phyloP scores from a whole-genome alignment of 2,888 invertebrate species.

The Cistogaster globosa region DNA sequence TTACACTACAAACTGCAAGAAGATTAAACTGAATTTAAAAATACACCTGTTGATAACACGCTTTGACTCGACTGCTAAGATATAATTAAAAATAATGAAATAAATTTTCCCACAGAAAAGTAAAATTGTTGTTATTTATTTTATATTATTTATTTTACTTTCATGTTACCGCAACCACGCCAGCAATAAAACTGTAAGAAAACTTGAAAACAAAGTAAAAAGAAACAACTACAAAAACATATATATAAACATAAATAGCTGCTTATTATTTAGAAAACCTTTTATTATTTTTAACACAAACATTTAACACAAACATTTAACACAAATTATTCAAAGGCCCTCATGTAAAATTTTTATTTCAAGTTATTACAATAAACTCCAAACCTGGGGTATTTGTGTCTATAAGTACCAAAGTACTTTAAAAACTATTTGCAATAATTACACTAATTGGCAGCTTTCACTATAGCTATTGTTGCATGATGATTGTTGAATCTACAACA shows the following conservation, averaged over 20 bases:
- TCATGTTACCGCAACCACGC: too few species aligned
- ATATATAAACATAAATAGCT: not conserved
- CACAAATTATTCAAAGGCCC: conserved; percentile 8
- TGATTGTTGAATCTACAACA: conserved; percentile 9
- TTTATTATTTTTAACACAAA: conserved; percentile 6
- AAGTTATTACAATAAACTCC: conserved; percentile 30
- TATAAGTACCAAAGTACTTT: not conserved
- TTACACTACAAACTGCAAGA: too few species aligned
- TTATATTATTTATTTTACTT: too few species aligned
- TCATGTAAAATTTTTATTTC: conserved; percentile 26
- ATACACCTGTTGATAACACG: too few species aligned
- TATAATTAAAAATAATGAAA: too few species aligned
- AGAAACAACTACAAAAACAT: too few species aligned
- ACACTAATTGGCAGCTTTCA: conserved; percentile 24
- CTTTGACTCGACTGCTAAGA: too few species aligned
- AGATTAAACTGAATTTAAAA: too few species aligned
- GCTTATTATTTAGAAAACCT: conserved; percentile 7
- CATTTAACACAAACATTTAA: not conserved
- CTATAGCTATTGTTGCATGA: not conserved
- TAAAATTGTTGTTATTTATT: too few species aligned
- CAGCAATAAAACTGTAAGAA: too few species aligned
- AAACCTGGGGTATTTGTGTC: not conserved
- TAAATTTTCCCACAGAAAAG: too few species aligned
- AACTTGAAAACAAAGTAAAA: too few species aligned
- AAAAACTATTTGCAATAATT: conserved; percentile 38